These are phyloP conservation scores for Oophaga pumilio DNA, from an alignment of 2,113 vertebrate species.

Conservation along the genomic window DNA sequence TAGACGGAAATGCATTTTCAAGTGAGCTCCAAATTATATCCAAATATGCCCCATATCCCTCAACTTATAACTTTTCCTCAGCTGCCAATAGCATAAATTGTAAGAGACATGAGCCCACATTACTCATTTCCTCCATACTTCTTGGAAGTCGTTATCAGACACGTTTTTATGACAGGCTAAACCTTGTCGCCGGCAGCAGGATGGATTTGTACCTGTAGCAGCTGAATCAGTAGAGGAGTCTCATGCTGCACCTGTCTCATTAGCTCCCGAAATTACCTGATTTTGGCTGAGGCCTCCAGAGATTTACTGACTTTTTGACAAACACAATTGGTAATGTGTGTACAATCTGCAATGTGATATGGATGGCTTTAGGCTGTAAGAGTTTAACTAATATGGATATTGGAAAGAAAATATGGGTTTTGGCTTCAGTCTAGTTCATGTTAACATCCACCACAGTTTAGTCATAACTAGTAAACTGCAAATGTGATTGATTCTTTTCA, in stretches of 20 bases:
- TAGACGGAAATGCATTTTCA: not conserved
- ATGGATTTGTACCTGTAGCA: constrained; percentile 3
- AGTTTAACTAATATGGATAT: not conserved
- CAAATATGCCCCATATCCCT: not conserved
- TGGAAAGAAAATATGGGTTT: not conserved
- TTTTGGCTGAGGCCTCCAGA: not conserved
- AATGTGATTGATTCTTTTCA: not conserved
- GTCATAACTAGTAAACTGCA: not conserved
- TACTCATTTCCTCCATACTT: not conserved
- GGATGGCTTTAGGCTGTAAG: not conserved
- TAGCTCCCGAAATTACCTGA: not conserved
- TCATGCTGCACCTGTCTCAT: constrained; percentile 8
- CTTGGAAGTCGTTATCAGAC: not conserved
- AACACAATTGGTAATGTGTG: not conserved
- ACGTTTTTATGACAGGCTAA: constrained; percentile 1
- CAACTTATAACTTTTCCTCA: not conserved
- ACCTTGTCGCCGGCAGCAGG: not conserved
- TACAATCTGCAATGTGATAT: not conserved
- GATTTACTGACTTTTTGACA: constrained; percentile 12
- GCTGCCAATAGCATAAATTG: not conserved
- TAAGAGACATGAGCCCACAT: not conserved
- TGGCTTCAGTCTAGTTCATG: not conserved
- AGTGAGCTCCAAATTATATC: not conserved
- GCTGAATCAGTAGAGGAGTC: not conserved
- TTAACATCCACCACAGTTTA: not conserved